Base-by-base conservation (phyloP, 2,113 vertebrate species). In the Lagopus leucura region DNA sequence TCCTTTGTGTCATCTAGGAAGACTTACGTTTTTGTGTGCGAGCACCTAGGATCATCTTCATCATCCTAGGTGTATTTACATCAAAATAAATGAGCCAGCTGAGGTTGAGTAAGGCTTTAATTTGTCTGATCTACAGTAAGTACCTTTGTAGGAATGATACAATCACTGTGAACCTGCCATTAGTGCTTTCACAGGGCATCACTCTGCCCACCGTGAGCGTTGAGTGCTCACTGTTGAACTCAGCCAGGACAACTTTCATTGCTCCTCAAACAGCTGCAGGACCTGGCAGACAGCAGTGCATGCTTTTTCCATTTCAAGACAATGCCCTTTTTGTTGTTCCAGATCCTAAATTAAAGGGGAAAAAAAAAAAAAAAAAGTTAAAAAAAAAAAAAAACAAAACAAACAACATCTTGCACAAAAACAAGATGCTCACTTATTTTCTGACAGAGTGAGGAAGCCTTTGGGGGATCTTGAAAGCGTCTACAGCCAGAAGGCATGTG, bases 401-500 rank as follows among this genome's bases (percentile, higher is more conserved):
- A 50, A 48, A 48, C 69, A 92, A 32, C 63, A 72, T 80, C 60
- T 87, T 80, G 50, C 19, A 47, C n/a, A 65, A 88, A 73, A 94
- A 69, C 78, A 85, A 88, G 85, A 87, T 48, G 73, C 77, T 95
- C 47, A 3, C 64, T 92, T 55, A 19, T 96, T 88, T 96, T 55
- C 87, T 95, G 88, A 61, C 90, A 85, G 94, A 74, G 88, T 5
- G 43, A 48, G 45, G 74, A 90, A 79, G 70, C 89, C 79, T 94
- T 92, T 93, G 82, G 94, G 94, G 86, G 73, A 94, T 92, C n/a
- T 65, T 97, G 94, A 86, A 85, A 96, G 89, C 92, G 16, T 90
- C 89, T 74, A 25, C 85, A 91, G 95, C 89, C 61, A 14, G 90
- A 54, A 93, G 90, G 93, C 90, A 79, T 76, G 38, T 47, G 90